These are phyloP conservation scores for Periophthalmus magnuspinnatus DNA, from an alignment of 2,797 vertebrate genomes.

Conservation along the genomic window DNA sequence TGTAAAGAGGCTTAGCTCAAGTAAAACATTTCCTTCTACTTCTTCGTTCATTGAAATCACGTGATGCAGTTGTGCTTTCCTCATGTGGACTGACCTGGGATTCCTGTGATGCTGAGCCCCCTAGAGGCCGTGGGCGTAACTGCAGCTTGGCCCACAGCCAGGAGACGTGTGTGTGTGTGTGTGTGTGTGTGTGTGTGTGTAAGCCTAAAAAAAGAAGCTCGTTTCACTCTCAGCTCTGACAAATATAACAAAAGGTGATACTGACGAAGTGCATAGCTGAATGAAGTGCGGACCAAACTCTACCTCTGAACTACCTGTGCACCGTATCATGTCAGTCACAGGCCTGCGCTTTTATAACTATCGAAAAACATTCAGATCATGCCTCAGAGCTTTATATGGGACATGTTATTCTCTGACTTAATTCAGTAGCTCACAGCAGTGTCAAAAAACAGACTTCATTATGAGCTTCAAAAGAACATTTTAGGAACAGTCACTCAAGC, in stretches of 20 bases:
- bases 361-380: background rate
- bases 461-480: background rate
- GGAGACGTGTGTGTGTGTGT: conserved; percentile 29
- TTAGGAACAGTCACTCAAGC: background rate
- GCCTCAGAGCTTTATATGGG: background rate
- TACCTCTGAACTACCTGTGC: background rate
- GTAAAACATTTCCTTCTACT: background rate
- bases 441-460: background rate
- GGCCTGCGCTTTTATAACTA: background rate
- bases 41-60: conserved; percentile 6
- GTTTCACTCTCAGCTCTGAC: conserved; percentile 23
- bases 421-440: background rate
- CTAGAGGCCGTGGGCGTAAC: conserved; percentile 46
- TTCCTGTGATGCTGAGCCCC: conserved; percentile 52
- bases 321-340: background rate
- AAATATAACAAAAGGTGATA: conserved; percentile 24
- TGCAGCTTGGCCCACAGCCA: conserved; percentile 30
- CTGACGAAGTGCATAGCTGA: conserved; percentile 20
- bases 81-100: conserved; percentile 10
- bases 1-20: background rate
- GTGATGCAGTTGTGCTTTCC: conserved; percentile 4
- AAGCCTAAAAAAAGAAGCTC: conserved; percentile 26
- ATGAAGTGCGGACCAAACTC: background rate
- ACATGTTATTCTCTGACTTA: background rate
- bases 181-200: no score